Percentiles rank a stretch among this genome's conserved stretches.
phyloP scores from a whole-genome alignment of 2,888 invertebrate genomes.

The Pristionchus japonicus region DNA sequence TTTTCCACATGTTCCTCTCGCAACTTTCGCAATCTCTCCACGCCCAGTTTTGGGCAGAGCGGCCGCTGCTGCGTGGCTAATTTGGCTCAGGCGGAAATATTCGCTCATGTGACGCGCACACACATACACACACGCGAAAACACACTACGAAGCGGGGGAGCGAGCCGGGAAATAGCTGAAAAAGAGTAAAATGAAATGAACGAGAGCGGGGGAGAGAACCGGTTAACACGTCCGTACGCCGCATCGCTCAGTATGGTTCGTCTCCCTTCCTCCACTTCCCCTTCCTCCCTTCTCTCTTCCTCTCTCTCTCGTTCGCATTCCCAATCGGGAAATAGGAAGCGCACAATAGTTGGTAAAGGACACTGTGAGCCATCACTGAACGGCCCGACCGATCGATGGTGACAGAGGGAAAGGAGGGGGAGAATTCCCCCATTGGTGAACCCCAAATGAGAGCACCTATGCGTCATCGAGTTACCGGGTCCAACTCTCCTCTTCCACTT shows the following conservation, averaged over 20 bases:
- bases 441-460: neutral
- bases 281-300: neutral
- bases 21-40: too few relatives aligned
- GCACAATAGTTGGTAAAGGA: slow-evolving; percentile 12
- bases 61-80: neutral
- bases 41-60: neutral
- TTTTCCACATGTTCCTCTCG: neutral
- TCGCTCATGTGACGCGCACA: neutral
- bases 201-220: neutral
- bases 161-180: neutral
- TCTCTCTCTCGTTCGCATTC: slow-evolving; percentile 12
- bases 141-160: neutral
- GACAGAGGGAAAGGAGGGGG: neutral
- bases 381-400: neutral
- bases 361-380: neutral
- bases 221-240: slow-evolving; percentile 1
- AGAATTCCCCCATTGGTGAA: neutral
- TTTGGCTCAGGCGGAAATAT: neutral
- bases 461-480: neutral
- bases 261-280: neutral
- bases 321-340: slow-evolving; percentile 9
- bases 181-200: slow-evolving; percentile 25
- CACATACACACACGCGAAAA: neutral
- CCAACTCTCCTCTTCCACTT: neutral
- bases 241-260: neutral